Evolutionary conservation across 1,140 invertebrate species (phyloP).

Genomic region (Muscidifurax raptorellus): DNA sequence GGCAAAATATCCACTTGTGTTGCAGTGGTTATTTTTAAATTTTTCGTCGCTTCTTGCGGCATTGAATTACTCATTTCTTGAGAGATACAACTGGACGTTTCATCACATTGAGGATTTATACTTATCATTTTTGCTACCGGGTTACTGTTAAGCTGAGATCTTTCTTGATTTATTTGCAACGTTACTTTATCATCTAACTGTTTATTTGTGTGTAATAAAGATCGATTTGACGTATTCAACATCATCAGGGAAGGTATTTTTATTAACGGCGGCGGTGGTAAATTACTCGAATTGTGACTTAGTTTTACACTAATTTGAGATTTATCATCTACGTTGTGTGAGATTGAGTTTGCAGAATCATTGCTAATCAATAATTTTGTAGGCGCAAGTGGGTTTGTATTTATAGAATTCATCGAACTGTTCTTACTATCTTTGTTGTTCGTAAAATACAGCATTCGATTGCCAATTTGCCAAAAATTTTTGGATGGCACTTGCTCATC

Average conservation of each 20-base stretch:
- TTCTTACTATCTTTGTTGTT: constrained; percentile 29
- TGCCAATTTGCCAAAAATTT: constrained; percentile 48
- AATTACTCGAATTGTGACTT: constrained; percentile 4
- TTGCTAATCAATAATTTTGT: not conserved
- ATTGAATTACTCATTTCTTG: not conserved
- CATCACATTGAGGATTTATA: not conserved
- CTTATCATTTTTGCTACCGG: not conserved
- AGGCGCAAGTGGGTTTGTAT: not conserved
- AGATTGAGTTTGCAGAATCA: not conserved
- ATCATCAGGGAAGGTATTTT: constrained; percentile 28
- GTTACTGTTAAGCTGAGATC: not conserved
- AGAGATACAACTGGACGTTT: not conserved
- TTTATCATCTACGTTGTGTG: not conserved
- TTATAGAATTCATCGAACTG: not conserved
- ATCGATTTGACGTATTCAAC: constrained; percentile 5
- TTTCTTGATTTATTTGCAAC: constrained; percentile 13
- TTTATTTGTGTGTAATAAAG: not conserved
- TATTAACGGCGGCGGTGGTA: constrained; percentile 27
- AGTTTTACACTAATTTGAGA: not conserved
- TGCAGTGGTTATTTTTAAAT: constrained; percentile 27
- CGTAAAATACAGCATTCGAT: constrained; percentile 32
- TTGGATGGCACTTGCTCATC: not conserved
- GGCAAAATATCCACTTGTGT: constrained; percentile 50
- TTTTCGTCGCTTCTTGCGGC: not conserved
- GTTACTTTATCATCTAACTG: not conserved